Base-by-base conservation (phyloP, 2,888 invertebrate species). In the Hedychridium roseum region DNA sequence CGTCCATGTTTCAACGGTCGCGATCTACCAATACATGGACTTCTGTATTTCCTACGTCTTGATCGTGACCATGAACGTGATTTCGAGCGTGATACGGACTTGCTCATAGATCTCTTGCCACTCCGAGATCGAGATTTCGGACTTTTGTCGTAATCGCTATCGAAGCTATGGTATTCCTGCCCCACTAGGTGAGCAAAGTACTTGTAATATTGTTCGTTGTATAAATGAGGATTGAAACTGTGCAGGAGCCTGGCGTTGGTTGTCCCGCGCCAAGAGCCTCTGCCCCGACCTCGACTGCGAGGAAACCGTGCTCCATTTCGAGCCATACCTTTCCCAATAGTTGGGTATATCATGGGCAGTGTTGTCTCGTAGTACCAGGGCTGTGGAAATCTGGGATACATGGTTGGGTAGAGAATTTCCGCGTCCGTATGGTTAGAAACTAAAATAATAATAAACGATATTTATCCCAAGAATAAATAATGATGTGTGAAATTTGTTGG, bases 171-270 rank as follows among this genome's bases (percentile, higher is more conserved):
- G 15, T 80, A 78, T 39, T 85, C 83, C 30, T 83, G 80, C 34
- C 84, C 83, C 0, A 85, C 80, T 23, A 88, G 78, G 63, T 82
- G 85, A 38, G 85, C 84, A 57, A 86, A 86, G 51, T 87, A 86
- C 60, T 85, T 85, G 56, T 80, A 79, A 61, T 82, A 82, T 55
- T 82, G 80, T 27, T 81, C 80, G 54, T 81, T 76, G 43, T 79
- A 79, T 12, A 81, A 63, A 57, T 78, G 73, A 2, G 75, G 77
- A 63, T 76, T 76, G 44, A 73, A 74, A 1, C 68, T 59, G 2
- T 73, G 78, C 65, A 68, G 73, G n/a, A n/a, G n/a, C n/a, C n/a
- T n/a, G n/a, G n/a, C n/a, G n/a, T n/a, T n/a, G n/a, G n/a, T n/a
- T n/a, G n/a, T n/a, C n/a, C 58, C 60, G 18, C 64, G 59, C 40